These are phyloP conservation scores for Sander lucioperca DNA, from an alignment of 2,113 vertebrate species.

Conservation along the genomic window DNA sequence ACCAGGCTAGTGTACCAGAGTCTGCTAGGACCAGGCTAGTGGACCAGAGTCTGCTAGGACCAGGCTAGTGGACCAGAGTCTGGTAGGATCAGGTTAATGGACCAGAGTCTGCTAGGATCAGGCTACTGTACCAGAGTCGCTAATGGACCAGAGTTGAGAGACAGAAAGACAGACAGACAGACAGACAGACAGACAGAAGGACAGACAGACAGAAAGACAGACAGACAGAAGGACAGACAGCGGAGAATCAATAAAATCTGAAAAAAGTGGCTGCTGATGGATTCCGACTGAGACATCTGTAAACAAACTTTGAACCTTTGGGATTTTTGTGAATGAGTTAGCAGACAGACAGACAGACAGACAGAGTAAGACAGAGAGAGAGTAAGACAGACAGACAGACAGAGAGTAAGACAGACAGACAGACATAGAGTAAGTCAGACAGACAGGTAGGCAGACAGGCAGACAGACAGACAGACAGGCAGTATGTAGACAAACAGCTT, in stretches of 20 bases:
- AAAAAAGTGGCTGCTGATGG: neutral
- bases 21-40: too few species aligned
- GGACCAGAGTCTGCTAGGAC: too few species aligned
- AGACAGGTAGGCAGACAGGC: neutral
- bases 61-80: too few species aligned
- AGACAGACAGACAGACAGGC: neutral
- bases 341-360: neutral
- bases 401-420: neutral
- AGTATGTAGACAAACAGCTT: neutral
- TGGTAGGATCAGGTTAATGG: too few species aligned
- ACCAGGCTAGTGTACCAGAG: too few species aligned
- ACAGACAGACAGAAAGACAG: too few species aligned
- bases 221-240: too few species aligned
- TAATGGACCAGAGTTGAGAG: too few species aligned
- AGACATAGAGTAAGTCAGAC: neutral
- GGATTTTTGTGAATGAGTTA: slow-evolving; percentile 48
- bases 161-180: too few species aligned
- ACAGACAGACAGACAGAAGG: too few species aligned
- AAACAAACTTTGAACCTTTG: slow-evolving; percentile 51
- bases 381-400: neutral
- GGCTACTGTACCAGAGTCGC: too few species aligned
- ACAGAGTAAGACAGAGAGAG: neutral
- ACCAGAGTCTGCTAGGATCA: too few species aligned
- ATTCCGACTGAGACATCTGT: slow-evolving; percentile 27
- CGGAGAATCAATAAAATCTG: slow-evolving; percentile 14